Evolutionary conservation across 2,797 vertebrate genomes (phyloP), one percentile per base, ranked within the genome.

Genomic region (Chaenodraco wilsoni): DNA sequence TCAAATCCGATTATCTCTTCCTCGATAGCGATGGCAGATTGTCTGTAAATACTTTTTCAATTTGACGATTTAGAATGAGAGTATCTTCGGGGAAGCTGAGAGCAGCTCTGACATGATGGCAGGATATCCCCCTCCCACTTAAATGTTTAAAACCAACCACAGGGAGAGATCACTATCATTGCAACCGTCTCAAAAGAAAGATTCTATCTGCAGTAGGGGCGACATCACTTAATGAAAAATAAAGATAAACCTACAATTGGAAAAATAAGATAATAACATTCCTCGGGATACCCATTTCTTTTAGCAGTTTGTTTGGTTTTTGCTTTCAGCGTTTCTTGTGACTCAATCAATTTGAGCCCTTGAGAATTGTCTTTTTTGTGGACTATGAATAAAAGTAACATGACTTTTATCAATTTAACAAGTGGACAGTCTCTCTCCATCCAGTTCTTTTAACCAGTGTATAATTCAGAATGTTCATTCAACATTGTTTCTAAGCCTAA

Each of bases 11-110:
- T 87, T 69, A 82, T 78, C 72, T 81, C 59, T 60, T 81, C 61
- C 61, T 54, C 78, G 81, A 81, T 62, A 73, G 76, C 7, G 37
- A 70, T 16, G 77, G 65, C 67, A 86, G 82, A 86, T 88, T 82
- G 78, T 69, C 78, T 79, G 76, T 74, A 89, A 88, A 89, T 84
- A 75, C 59, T 77, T 85, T 88, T 84, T 86, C 69, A 81, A 84
- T 81, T 87, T 84, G 65, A 50, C 48, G 52, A 85, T 89, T 83
- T 79, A 86, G 64, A 65, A 58, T 41, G 44, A 65, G 68, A 67
- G 69, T 74, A 73, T 74, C 73, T 85, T 50, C 56, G 75, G 84
- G 69, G 76, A 79, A 69, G 37, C 69, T 57, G 54, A 65, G 31
- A 58, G 54, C 44, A 23, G 69, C 74, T 72, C 63, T 78, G 72